Evolutionary conservation across 2,797 vertebrate species (phyloP).

Genomic region (Arnoldichthys spilopterus): DNA sequence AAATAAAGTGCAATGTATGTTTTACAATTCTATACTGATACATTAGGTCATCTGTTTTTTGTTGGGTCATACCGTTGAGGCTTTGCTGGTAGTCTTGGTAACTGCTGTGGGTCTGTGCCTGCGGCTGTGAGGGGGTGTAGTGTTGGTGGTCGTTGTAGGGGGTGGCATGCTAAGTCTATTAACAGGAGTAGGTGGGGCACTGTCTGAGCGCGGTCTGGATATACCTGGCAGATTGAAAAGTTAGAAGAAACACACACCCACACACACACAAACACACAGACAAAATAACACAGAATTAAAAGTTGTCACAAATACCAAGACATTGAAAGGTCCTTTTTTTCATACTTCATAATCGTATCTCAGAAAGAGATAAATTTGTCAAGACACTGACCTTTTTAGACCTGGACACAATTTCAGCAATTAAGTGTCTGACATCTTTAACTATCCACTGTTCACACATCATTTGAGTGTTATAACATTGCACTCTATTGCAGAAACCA

Average conservation of each 20-base stretch:
- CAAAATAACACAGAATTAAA: neutral
- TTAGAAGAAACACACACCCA: neutral
- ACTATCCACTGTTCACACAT: neutral
- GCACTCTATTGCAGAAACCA: neutral
- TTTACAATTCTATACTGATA: neutral
- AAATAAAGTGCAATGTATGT: no score
- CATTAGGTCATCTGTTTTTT: neutral
- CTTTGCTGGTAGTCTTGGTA: constrained; percentile 85
- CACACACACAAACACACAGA: neutral
- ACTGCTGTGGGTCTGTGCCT: constrained; percentile 85
- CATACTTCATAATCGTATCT: constrained; percentile 4
- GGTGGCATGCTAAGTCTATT: constrained; percentile 86
- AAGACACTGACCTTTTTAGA: neutral
- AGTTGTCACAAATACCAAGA: constrained; percentile 3
- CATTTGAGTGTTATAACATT: constrained; percentile 13
- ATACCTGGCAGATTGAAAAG: constrained; percentile 76
- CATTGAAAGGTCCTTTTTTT: neutral
- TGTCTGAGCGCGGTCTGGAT: constrained; percentile 90
- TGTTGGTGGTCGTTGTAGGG: constrained; percentile 73
- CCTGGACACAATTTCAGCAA: neutral
- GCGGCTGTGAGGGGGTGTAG: constrained; percentile 87
- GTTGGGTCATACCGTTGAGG: constrained; percentile 78
- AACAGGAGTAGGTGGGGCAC: constrained; percentile 88
- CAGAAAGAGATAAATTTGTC: no score
- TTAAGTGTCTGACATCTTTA: neutral